These are phyloP conservation scores for Idaea aversata DNA, from an alignment of 2,888 invertebrate species.

Conservation along the genomic window DNA sequence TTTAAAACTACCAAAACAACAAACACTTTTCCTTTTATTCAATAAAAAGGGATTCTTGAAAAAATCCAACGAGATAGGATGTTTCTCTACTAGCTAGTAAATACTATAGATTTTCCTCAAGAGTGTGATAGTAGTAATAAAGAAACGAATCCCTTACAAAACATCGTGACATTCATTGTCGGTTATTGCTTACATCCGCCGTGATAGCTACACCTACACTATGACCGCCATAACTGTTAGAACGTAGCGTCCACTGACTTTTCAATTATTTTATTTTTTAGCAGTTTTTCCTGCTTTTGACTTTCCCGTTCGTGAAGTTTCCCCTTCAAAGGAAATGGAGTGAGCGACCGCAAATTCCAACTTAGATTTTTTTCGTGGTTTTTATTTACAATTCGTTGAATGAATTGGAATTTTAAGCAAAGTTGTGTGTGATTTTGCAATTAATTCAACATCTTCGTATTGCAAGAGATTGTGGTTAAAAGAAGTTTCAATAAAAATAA, in stretches of 20 bases:
- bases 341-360: neutral
- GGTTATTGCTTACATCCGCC: conserved; percentile 64
- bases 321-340: conserved; percentile 17
- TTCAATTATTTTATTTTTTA: neutral
- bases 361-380: too few species aligned
- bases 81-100: too few species aligned
- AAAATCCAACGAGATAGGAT: conserved; percentile 2
- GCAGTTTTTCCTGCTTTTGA: too few species aligned
- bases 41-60: too few species aligned
- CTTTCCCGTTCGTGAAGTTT: neutral
- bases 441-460: too few species aligned
- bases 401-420: too few species aligned
- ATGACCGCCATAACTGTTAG: neutral
- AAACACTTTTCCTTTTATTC: too few species aligned
- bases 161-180: conserved; percentile 45
- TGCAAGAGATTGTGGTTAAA: too few species aligned
- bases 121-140: conserved; percentile 29
- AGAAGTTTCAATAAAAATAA: neutral
- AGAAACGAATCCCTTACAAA: conserved; percentile 30
- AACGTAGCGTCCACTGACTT: neutral
- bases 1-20: too few species aligned
- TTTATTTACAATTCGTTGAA: too few species aligned
- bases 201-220: neutral
- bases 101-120: conserved; percentile 22
- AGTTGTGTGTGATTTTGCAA: too few species aligned